These are phyloP conservation scores for Cacoxenus indagator DNA, from an alignment of 2,888 invertebrate species.

Conservation along the genomic window DNA sequence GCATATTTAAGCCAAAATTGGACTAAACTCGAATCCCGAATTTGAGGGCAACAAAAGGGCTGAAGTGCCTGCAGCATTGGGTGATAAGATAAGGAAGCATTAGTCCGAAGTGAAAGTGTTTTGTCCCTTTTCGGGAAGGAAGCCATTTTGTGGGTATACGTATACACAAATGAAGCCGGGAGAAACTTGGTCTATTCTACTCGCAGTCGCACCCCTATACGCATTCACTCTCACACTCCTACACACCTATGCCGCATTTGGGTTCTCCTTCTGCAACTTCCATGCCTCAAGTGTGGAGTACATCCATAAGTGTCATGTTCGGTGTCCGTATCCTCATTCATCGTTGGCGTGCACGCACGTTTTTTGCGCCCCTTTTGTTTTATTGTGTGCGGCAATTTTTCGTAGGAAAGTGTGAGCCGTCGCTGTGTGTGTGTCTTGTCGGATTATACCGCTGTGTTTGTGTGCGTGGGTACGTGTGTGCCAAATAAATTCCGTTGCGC, in stretches of 20 bases:
- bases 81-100: constrained; percentile 51
- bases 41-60: neutral
- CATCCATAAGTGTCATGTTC: constrained; percentile 67
- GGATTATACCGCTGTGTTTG: constrained; percentile 27
- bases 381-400: constrained; percentile 60
- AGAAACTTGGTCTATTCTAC: constrained; percentile 14
- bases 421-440: constrained; percentile 26
- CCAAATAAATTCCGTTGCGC: constrained; percentile 71
- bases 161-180: constrained; percentile 25
- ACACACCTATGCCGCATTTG: constrained; percentile 1
- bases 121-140: constrained; percentile 53
- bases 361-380: constrained; percentile 59
- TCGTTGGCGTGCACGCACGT: constrained; percentile 65
- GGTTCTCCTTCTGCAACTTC: constrained; percentile 29
- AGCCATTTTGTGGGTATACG: constrained; percentile 37
- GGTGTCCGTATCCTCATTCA: constrained; percentile 57
- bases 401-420: constrained; percentile 33
- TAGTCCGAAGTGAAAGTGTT: constrained; percentile 53
- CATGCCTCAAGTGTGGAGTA: constrained; percentile 35
- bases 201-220: constrained; percentile 30
- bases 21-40: too few relatives aligned
- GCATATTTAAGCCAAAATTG: neutral
- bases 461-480: constrained; percentile 56
- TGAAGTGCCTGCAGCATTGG: constrained; percentile 48
- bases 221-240: constrained; percentile 28